Evolutionary conservation across 2,888 invertebrate species (phyloP), one percentile per base, ranked within the genome.

Genomic region (Sphaerophoria taeniata): DNA sequence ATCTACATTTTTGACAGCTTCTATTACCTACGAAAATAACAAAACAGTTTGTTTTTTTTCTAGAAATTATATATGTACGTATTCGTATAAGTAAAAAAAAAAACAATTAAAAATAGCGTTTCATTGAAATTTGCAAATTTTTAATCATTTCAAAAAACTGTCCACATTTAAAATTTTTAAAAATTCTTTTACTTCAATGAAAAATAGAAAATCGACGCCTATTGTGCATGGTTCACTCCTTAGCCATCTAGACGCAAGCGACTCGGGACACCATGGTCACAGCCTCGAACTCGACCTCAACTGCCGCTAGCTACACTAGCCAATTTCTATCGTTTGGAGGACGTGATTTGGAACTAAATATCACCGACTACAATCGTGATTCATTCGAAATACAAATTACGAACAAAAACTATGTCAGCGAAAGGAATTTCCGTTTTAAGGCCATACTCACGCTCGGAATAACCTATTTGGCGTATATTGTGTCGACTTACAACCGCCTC

Each of bases 311-410:
- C 2, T 72, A 69, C 6, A 73, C 72, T 56, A 76, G 72, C 70
- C 16, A 56, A 49, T 85, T 81, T 63, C 81, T 58, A 11, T 85
- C 85, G 1, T 85, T 85, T 70, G 85, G 85, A 11, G 85, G 85
- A 11, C 73, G 85, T 34, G 70, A 74, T 36, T 43, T 86, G 9
- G 67, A 82, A 56, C n/a, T 86, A 3, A 67, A 82, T n/a, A 73
- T 86, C 3, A 33, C 72, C 16, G 82, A 78, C 33, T 82, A 82
- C 58, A 86, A 86, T 61, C 70, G 73, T 51, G 86, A 86, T 56
- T 82, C 86, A 4, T 77, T 82, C 12, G 86, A 86, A n/a, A 65
- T 86, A 11, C 82, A 78, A 56, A 24, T 86, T 4, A 60, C 76
- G 3, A 86, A 86, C 14, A 74, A 78, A 45, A 75, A 71, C 55